Evolutionary conservation across 2,888 invertebrate genomes (phyloP).

Genomic region (Amblyjoppa fuscipennis): DNA sequence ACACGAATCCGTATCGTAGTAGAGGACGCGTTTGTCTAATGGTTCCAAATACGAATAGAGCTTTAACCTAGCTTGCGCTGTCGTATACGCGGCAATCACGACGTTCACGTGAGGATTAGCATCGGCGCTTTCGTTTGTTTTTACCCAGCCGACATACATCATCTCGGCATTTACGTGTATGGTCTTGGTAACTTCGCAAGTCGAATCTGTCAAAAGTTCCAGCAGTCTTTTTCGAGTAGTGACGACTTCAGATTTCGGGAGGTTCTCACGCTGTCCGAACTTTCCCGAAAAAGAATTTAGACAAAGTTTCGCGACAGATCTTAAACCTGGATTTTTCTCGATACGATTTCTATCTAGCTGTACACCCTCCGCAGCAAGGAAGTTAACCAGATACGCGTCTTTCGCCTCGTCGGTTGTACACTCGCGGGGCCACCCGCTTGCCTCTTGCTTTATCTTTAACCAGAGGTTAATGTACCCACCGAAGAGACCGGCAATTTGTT

Average conservation of each 20-base stretch:
- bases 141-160: too few relatives aligned
- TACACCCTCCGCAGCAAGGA: too few relatives aligned
- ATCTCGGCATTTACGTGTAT: too few relatives aligned
- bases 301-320: conserved; percentile 73
- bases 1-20: too few relatives aligned
- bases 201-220: conserved; percentile 62
- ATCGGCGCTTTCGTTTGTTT: too few relatives aligned
- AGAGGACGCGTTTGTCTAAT: conserved; percentile 76
- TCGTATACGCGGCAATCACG: too few relatives aligned
- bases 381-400: too few relatives aligned
- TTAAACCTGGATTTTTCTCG: conserved; percentile 70
- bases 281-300: conserved; percentile 77
- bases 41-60: conserved; percentile 77
- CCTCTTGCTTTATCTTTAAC: conserved; percentile 74
- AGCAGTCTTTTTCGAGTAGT: conserved; percentile 43
- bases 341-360: too few relatives aligned
- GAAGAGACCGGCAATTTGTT: conserved; percentile 70
- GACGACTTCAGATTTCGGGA: conserved; percentile 65
- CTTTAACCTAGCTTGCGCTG: too few relatives aligned
- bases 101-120: too few relatives aligned
- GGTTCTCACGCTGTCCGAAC: conserved; percentile 73
- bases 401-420: too few relatives aligned
- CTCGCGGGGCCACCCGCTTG: conserved; percentile 71
- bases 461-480: conserved; percentile 75
- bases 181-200: too few relatives aligned